phyloP scores from a whole-genome alignment of 2,113 vertebrate species.

The Odocoileus hemionus region DNA sequence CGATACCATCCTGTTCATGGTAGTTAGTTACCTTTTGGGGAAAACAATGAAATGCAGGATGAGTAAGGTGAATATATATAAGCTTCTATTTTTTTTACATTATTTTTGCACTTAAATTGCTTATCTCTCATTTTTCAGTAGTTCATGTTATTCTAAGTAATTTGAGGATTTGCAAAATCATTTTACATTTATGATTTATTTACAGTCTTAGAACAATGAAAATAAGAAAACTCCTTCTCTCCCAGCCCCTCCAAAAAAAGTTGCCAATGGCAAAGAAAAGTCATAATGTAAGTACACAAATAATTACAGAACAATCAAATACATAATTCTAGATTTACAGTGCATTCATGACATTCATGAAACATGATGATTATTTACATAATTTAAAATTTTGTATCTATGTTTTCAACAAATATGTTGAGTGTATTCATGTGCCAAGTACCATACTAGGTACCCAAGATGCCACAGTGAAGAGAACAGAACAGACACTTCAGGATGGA shows the following conservation, averaged over 20 bases:
- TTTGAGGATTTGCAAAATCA: background rate
- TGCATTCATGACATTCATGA: background rate
- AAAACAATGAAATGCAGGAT: background rate
- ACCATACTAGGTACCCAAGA: background rate
- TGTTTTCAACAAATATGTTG: background rate
- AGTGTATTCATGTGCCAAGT: accelerated
- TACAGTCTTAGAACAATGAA: background rate
- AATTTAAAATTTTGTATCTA: background rate
- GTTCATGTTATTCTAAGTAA: background rate
- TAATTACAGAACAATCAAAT: background rate
- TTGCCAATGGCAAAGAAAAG: background rate
- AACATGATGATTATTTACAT: background rate
- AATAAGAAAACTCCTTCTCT: background rate
- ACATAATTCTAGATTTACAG: background rate
- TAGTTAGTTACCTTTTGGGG: background rate
- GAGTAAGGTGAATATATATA: background rate
- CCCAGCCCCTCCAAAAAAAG: accelerated
- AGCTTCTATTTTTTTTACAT: background rate
- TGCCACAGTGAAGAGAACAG: background rate
- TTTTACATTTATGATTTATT: background rate
- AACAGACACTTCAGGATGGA: accelerated
- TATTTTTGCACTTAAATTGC: background rate
- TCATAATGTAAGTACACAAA: background rate
- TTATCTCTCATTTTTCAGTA: background rate
- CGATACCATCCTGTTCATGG: background rate